Conservation (phyloP, 2,888 invertebrate genomes). For the Agriopis aurantiaria region DNA sequence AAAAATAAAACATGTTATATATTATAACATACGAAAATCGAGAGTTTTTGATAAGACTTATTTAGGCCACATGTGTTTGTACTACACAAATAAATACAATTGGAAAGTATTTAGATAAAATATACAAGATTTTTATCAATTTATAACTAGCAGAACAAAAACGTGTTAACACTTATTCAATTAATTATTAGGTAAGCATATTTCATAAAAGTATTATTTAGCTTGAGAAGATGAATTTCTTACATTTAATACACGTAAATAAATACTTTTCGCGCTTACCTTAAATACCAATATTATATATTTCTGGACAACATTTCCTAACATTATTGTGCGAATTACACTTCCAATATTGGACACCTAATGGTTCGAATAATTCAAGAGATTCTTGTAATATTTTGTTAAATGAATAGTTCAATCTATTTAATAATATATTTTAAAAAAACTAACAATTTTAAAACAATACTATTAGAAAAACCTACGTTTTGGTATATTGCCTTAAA, state of each 20-base stretch:
- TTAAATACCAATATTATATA: background rate
- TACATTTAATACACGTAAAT: background rate
- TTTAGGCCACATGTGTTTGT: constrained; percentile 34
- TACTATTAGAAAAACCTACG: constrained; percentile 2
- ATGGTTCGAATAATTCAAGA: background rate
- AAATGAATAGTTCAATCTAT: too few species aligned
- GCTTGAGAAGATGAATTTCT: constrained; percentile 1
- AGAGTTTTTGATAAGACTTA: constrained; percentile 21
- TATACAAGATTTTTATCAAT: background rate
- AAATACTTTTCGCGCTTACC: background rate
- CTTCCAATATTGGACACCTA: background rate
- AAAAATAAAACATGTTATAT: background rate
- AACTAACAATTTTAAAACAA: background rate
- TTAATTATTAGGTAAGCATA: too few species aligned
- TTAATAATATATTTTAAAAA: background rate
- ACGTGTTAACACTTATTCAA: too few species aligned
- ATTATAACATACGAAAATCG: constrained; percentile 4
- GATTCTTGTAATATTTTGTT: too few species aligned
- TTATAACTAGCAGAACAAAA: too few species aligned
- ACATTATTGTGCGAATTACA: constrained; percentile 16
- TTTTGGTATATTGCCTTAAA: constrained; percentile 1
- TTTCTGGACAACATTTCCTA: constrained; percentile 23
- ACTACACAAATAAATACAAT: constrained; percentile 11
- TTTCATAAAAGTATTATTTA: background rate
- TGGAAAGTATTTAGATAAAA: background rate